A percentile compares a stretch with the other conserved stretches of the same genome.
phyloP scores from a whole-genome alignment of 2,888 invertebrate species.

The Melanostoma scalare region DNA sequence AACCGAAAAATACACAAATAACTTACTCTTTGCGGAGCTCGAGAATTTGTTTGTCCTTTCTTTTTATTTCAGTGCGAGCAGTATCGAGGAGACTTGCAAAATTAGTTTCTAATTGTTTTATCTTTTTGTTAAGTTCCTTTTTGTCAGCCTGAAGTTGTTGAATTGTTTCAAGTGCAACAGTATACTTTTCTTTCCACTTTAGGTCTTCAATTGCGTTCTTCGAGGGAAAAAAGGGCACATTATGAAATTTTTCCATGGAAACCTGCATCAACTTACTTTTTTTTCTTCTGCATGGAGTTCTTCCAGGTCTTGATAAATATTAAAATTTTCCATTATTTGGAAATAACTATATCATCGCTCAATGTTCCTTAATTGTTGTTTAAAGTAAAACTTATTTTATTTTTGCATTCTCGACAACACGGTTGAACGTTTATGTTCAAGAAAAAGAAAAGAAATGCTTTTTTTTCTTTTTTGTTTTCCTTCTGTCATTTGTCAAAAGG shows the following conservation, averaged over 20 bases:
- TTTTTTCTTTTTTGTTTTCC: no score
- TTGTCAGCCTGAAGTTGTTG: constrained; percentile 75
- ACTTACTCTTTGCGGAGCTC: constrained; percentile 79
- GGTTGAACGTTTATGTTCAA: no score
- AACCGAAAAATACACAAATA: not conserved
- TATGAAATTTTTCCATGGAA: not conserved
- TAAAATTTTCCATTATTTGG: constrained; percentile 75
- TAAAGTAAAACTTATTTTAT: not conserved
- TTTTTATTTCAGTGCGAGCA: constrained; percentile 78
- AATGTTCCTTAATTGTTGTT: constrained; percentile 3
- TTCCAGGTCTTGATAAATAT: constrained; percentile 80
- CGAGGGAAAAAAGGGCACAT: not conserved
- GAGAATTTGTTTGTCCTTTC: constrained; percentile 78
- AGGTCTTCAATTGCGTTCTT: constrained; percentile 78
- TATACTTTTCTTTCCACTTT: constrained; percentile 76
- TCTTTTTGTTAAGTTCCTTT: constrained; percentile 76
- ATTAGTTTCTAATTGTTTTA: constrained; percentile 77
- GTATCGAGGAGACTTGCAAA: constrained; percentile 79
- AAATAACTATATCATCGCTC: constrained; percentile 18
- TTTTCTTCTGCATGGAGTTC: constrained; percentile 77
- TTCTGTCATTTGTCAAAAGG: no score
- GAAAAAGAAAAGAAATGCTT: no score
- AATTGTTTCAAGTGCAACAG: constrained; percentile 74
- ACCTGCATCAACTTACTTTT: constrained; percentile 74
- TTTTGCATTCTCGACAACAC: no score